These are phyloP conservation scores for Tragelaphus scriptus DNA, from an alignment of 2,113 vertebrate genomes.

Conservation along the genomic window DNA sequence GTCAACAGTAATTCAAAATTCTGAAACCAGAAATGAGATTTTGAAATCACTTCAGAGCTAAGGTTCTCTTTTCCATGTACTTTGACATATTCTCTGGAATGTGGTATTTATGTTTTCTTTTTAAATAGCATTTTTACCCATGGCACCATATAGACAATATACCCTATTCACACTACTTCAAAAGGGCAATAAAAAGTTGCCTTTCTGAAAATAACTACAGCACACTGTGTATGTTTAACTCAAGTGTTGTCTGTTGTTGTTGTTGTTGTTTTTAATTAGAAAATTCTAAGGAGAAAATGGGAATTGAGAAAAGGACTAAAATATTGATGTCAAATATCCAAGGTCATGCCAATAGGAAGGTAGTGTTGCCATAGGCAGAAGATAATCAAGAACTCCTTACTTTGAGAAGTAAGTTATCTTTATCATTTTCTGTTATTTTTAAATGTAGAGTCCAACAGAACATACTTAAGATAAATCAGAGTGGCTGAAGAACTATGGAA, in stretches of 20 bases:
- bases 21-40: not conserved
- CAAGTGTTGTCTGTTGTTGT: not conserved
- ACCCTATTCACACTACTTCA: not conserved
- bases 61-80: not conserved
- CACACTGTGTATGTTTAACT: not conserved
- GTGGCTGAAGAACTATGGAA: not conserved
- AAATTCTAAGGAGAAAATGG: not conserved
- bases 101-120: not conserved
- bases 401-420: not conserved
- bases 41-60: slow-evolving; percentile 37
- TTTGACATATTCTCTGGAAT: not conserved
- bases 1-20: slow-evolving; percentile 13
- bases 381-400: not conserved
- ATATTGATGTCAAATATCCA: not conserved
- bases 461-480: not conserved
- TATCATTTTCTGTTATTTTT: not conserved
- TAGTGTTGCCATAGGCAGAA: not conserved
- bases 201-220: not conserved
- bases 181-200: not conserved
- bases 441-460: not conserved
- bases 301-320: not conserved
- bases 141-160: not conserved
- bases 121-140: not conserved
- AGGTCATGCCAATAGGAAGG: not conserved
- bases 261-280: not conserved